phyloP scores from a whole-genome alignment of 2,113 vertebrate genomes.

The Sminthopsis crassicaudata region DNA sequence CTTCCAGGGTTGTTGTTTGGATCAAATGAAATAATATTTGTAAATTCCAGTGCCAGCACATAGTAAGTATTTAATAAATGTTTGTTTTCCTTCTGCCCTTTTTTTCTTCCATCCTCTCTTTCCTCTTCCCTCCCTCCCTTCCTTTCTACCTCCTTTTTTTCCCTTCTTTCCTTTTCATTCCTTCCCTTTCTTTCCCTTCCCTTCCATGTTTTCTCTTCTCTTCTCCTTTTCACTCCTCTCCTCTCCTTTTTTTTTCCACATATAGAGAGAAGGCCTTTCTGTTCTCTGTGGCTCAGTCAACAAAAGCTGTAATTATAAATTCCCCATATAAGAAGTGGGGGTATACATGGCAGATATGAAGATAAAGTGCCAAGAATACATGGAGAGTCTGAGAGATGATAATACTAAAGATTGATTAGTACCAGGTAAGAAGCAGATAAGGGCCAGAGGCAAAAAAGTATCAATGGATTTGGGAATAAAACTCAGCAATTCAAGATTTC shows the following conservation, averaged over 20 bases:
- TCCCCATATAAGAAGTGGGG: background rate
- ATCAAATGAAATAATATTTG: background rate
- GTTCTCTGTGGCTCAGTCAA: background rate
- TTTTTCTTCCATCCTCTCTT: background rate
- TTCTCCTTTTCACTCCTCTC: no score
- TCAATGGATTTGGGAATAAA: background rate
- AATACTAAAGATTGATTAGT: background rate
- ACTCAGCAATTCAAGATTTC: background rate
- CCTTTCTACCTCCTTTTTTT: no score
- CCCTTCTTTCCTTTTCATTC: no score
- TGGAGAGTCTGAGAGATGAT: background rate
- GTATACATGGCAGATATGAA: background rate
- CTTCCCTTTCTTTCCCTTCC: background rate
- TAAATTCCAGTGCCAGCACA: background rate
- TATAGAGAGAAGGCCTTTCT: background rate
- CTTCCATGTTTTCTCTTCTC: no score
- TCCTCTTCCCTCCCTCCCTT: no score
- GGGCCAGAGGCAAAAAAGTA: background rate
- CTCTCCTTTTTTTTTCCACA: background rate
- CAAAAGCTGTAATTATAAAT: background rate
- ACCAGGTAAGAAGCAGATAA: background rate
- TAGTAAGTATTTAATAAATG: background rate
- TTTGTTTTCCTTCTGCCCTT: background rate
- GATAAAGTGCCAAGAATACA: background rate
- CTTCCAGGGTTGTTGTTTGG: background rate